A percentile compares a stretch with the other conserved stretches of the same genome.
These are phyloP conservation scores for Athalia circularis DNA, from an alignment of 2,888 invertebrate species.

Conservation along the genomic window DNA sequence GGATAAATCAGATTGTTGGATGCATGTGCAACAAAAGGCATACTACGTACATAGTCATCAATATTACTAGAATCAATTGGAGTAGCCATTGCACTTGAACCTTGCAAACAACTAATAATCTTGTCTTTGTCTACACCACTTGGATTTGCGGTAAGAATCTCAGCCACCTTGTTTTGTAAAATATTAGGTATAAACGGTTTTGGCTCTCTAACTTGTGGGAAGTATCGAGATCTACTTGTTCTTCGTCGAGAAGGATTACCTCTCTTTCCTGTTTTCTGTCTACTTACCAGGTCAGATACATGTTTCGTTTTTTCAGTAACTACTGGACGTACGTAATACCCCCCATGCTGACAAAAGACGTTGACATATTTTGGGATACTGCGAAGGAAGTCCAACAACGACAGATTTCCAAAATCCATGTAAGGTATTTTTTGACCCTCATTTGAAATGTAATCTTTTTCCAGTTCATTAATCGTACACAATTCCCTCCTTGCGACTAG, in stretches of 20 bases:
- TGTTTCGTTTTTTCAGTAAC: conserved; percentile 59
- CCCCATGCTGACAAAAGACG: conserved; percentile 35
- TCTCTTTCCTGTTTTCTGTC: conserved; percentile 55
- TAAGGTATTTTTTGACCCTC: conserved; percentile 61
- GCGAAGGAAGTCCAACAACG: conserved; percentile 55
- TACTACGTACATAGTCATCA: conserved; percentile 50
- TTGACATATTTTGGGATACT: conserved; percentile 53
- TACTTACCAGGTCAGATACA: conserved; percentile 58
- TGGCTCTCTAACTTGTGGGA: background rate
- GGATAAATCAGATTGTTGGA: conserved; percentile 47
- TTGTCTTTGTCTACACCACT: conserved; percentile 52
- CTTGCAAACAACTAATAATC: conserved; percentile 17
- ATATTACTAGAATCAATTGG: conserved; percentile 51
- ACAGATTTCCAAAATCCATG: conserved; percentile 52
- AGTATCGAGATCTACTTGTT: conserved; percentile 31
- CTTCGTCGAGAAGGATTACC: background rate
- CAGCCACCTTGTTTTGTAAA: conserved; percentile 47
- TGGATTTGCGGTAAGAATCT: conserved; percentile 48
- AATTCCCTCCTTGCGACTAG: conserved; percentile 52
- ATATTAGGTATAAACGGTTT: conserved; percentile 49
- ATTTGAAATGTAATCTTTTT: conserved; percentile 54
- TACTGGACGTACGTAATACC: conserved; percentile 51
- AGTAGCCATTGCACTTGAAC: conserved; percentile 19
- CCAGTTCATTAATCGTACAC: conserved; percentile 46
- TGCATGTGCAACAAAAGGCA: conserved; percentile 52